Conservation (phyloP, 2,888 invertebrate genomes). For the Limnephilus lunatus region DNA sequence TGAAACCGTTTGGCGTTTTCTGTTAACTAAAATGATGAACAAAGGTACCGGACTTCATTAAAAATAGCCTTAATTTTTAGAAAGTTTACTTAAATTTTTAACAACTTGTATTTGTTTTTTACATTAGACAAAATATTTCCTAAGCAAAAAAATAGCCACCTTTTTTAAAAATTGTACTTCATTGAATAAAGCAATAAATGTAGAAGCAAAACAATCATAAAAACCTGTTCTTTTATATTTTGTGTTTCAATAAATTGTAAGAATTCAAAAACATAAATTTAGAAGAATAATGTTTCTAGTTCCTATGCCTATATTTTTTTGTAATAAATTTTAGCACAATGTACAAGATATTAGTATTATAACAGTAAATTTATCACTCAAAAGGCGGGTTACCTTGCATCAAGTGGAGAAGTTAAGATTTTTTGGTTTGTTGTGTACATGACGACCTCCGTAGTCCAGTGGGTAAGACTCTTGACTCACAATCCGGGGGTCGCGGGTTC, state of each 20-base stretch:
- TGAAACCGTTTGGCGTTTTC: background rate
- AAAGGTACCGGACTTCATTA: background rate
- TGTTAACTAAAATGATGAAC: background rate
- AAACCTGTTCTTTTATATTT: background rate
- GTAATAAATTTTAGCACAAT: background rate
- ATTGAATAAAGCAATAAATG: background rate
- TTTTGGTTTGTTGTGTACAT: too few species aligned
- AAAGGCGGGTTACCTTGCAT: too few species aligned
- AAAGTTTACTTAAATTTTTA: background rate
- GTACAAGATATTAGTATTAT: background rate
- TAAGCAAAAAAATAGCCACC: background rate
- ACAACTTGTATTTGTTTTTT: background rate
- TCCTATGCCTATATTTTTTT: background rate
- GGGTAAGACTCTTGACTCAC: too few species aligned
- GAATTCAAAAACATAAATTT: background rate
- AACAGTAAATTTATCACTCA: too few species aligned
- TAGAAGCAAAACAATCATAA: background rate
- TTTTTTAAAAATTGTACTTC: background rate
- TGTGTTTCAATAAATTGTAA: background rate
- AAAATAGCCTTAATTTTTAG: background rate
- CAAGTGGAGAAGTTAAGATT: too few species aligned
- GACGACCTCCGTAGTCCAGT: too few species aligned
- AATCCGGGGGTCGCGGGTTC: too few species aligned
- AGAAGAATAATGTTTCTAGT: background rate
- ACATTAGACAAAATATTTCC: background rate